phyloP scores from a whole-genome alignment of 2,113 vertebrate genomes.

The Neopipo cinnamomea region DNA sequence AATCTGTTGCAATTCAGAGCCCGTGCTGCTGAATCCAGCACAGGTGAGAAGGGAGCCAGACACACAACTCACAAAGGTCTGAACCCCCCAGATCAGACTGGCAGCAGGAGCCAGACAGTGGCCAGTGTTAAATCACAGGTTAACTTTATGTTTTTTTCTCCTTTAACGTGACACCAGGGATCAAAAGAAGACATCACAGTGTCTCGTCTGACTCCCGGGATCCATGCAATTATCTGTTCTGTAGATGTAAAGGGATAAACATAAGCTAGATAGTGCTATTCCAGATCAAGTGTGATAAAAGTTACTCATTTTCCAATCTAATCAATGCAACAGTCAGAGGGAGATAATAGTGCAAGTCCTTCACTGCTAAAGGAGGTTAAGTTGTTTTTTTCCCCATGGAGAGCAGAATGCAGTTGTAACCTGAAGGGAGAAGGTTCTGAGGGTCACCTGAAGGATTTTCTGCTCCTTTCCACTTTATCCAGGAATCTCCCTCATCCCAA shows the following conservation, averaged over 20 bases:
- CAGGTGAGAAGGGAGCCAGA: background rate
- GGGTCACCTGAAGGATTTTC: background rate
- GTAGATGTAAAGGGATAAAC: conserved; percentile 15
- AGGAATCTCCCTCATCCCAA: background rate
- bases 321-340: conserved; percentile 30
- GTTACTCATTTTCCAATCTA: conserved; percentile 58
- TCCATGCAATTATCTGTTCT: conserved; percentile 15
- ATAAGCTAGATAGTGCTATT: conserved; percentile 10
- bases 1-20: conserved; percentile 31
- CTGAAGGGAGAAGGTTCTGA: background rate
- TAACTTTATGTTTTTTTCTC: background rate
- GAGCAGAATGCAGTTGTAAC: background rate
- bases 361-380: background rate
- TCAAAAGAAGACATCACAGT: conserved; percentile 38
- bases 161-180: conserved; percentile 10
- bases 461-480: background rate
- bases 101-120: conserved; percentile 7
- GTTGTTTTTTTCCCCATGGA: background rate
- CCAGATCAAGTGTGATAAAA: conserved; percentile 52
- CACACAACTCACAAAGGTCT: background rate
- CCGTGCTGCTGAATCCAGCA: conserved; percentile 39
- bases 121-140: conserved; percentile 17
- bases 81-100: background rate
- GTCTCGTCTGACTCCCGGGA: background rate
- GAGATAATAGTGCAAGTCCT: conserved; percentile 17